These are phyloP conservation scores for Sebastes reedi DNA, from an alignment of 2,797 vertebrate species.

Conservation along the genomic window DNA sequence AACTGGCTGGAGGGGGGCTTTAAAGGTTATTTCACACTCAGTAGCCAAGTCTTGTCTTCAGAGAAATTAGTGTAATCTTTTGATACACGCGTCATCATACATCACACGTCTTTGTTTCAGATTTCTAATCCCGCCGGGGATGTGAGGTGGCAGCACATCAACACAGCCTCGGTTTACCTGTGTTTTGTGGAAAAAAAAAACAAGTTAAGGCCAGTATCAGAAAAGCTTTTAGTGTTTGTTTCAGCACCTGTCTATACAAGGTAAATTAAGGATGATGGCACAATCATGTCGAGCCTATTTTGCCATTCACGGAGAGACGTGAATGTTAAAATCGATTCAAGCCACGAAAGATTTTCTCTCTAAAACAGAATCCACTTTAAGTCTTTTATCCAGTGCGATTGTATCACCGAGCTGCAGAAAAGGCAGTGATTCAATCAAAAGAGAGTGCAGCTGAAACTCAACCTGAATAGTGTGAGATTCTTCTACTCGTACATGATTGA, in stretches of 20 bases:
- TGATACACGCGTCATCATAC: conserved; percentile 6
- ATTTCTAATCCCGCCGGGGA: conserved; percentile 18
- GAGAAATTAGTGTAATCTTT: conserved; percentile 46
- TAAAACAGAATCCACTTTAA: not conserved
- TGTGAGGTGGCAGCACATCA: conserved; percentile 21
- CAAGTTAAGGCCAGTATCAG: not conserved
- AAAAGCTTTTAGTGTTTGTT: not conserved
- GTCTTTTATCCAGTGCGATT: not conserved
- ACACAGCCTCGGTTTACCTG: conserved; percentile 32
- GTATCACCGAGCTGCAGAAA: not conserved
- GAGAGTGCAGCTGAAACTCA: conserved; percentile 15
- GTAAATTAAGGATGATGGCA: not conserved
- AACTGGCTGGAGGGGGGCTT: too few relatives aligned
- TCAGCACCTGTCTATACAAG: not conserved
- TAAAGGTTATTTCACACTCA: conserved; percentile 34
- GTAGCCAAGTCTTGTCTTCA: not conserved
- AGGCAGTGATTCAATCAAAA: conserved; percentile 38
- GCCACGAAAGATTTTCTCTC: not conserved
- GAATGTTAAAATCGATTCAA: conserved; percentile 4
- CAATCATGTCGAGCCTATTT: not conserved
- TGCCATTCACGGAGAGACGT: not conserved
- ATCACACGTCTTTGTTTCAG: conserved; percentile 42
- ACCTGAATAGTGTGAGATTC: not conserved
- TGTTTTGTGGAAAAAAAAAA: not conserved
- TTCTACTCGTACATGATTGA: not conserved